Evolutionary conservation across 2,113 vertebrate species (phyloP).

Genomic region (Myocastor coypus): DNA sequence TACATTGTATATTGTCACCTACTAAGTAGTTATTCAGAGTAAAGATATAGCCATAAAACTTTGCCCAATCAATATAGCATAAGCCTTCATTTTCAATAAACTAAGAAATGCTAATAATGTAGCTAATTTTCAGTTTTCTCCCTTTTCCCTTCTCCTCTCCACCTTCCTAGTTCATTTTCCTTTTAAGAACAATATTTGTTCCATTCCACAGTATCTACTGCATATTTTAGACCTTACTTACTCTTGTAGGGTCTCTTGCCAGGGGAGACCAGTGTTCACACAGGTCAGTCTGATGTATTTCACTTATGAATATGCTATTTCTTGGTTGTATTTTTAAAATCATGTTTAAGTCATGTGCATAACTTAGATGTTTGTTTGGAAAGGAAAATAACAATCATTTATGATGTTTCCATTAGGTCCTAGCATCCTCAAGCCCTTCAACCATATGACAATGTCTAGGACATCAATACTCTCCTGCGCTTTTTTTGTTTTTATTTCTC

Average conservation of each 20-base stretch:
- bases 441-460: not conserved
- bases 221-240: not conserved
- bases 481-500: not conserved
- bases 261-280: not conserved
- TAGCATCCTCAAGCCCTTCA: not conserved
- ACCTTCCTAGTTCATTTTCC: not conserved
- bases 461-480: not conserved
- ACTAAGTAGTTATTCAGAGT: not conserved
- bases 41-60: not conserved
- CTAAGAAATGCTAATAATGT: not conserved
- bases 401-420: not conserved
- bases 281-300: not conserved
- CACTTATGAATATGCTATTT: not conserved
- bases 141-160: not conserved
- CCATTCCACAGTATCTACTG: not conserved
- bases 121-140: not conserved
- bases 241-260: not conserved
- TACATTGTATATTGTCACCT: not conserved
- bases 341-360: not conserved
- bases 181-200: not conserved
- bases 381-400: not conserved
- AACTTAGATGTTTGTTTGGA: not conserved
- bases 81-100: not conserved
- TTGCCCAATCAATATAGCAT: not conserved
- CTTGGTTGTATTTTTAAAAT: not conserved